Base-by-base conservation (phyloP, 2,888 invertebrate genomes). In the Eupelmus urozonus region DNA sequence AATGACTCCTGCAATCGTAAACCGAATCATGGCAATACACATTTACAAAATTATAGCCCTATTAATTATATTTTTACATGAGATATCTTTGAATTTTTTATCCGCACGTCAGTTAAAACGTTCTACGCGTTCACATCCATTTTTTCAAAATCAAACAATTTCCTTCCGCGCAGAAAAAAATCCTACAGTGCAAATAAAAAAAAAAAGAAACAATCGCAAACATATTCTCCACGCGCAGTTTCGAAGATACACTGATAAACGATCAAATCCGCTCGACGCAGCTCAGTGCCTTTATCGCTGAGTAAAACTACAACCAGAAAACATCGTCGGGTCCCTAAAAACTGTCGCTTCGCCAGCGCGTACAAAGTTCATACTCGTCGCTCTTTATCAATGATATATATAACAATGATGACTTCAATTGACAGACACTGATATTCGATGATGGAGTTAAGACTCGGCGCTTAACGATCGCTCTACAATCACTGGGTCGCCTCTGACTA, bases 161-260 rank as follows among this genome's bases (percentile, higher is more conserved):
- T 7, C 4, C 20, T 34, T 34, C 3, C 9, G 9, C 34, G 34
- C 34, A 34, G 5, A 34, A 34, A 34, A 34, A 45, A 45, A 45
- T n/a, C n/a, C n/a, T n/a, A n/a, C n/a, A n/a, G n/a, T n/a, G n/a
- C n/a, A 13, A 13, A 45, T 9, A 13, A 45, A 45, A 45, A 13
- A 45, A 45, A 45, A 7, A 45, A 45, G 13, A 45, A 13, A 45
- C 45, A 2, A 45, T n/a, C n/a, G n/a, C n/a, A n/a, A n/a, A n/a
- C n/a, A n/a, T n/a, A n/a, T n/a, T n/a, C n/a, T n/a, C n/a, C n/a
- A n/a, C n/a, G n/a, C n/a, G n/a, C n/a, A n/a, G n/a, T n/a, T n/a
- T n/a, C n/a, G n/a, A n/a, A n/a, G n/a, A n/a, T n/a, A n/a, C 65
- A 66, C 59, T 65, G 74, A 74, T 59, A 74, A 66, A 66, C 59